Conservation (phyloP, 2,888 invertebrate genomes). For the Lycophotia porphyrea region DNA sequence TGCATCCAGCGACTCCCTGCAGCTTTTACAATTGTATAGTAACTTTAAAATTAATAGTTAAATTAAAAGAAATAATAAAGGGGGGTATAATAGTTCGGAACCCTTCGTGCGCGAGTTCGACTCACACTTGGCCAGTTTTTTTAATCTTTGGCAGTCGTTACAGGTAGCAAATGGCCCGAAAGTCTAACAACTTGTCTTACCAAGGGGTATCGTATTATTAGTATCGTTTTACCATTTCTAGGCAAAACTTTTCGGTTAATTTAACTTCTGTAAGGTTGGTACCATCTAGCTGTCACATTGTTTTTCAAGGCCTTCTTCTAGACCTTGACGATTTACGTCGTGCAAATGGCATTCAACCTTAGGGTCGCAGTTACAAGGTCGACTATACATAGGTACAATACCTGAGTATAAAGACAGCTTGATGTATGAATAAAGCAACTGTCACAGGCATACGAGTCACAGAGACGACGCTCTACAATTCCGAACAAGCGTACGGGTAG, state of each 20-base stretch:
- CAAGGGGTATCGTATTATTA: not conserved
- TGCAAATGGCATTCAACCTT: not conserved
- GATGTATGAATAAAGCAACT: not conserved
- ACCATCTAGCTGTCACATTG: slow-evolving; percentile 2
- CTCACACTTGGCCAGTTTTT: no score
- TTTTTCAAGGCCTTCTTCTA: slow-evolving; percentile 1
- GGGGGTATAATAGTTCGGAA: no score
- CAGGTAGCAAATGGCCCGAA: not conserved
- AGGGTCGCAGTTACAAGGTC: not conserved
- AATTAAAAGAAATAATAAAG: no score
- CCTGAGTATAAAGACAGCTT: not conserved
- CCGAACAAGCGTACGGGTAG: no score
- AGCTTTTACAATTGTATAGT: no score
- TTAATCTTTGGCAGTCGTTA: not conserved
- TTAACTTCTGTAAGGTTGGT: not conserved
- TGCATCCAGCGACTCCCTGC: no score
- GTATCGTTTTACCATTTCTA: not conserved
- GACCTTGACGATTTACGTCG: slow-evolving; percentile 5
- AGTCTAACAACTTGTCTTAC: not conserved
- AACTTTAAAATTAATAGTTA: no score
- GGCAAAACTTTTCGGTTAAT: not conserved
- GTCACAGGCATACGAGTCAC: not conserved
- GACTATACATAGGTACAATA: not conserved
- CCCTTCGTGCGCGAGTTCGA: no score
- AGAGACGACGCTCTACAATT: not conserved